Percentiles rank a stretch among this genome's conserved stretches.
These are phyloP conservation scores for Macheiramphus alcinus DNA, from an alignment of 2,113 vertebrate species.

Conservation along the genomic window DNA sequence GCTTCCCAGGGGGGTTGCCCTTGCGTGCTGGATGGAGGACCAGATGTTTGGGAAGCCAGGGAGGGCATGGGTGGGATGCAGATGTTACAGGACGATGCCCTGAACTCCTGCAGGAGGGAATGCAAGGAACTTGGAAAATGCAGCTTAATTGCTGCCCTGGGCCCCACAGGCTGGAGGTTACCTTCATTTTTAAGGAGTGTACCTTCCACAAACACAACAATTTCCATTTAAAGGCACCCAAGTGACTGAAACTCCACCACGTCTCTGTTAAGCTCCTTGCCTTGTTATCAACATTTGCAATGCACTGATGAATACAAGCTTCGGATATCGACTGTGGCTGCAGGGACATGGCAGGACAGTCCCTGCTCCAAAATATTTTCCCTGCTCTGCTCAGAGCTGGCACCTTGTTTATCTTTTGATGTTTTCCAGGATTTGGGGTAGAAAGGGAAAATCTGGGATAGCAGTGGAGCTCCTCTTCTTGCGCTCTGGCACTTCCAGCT, in stretches of 20 bases:
- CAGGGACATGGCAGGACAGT: background rate
- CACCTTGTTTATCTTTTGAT: background rate
- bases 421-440: background rate
- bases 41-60: constrained; percentile 34
- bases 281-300: background rate
- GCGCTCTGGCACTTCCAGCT: background rate
- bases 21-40: background rate
- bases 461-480: background rate
- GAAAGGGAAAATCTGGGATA: background rate
- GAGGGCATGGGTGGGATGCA: constrained; percentile 43
- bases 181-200: constrained; percentile 52
- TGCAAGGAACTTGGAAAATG: constrained; percentile 52
- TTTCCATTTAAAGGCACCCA: constrained; percentile 14
- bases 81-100: constrained; percentile 3
- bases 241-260: background rate
- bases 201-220: constrained; percentile 10
- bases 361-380: background rate
- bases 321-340: background rate
- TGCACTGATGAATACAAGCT: background rate
- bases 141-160: constrained; percentile 25
- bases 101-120: constrained; percentile 46
- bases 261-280: background rate
- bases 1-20: background rate
- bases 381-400: background rate
- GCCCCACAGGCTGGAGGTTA: background rate